A percentile compares a stretch with the other conserved stretches of the same genome.
These are phyloP conservation scores for Lithophane semibrunnea DNA, from an alignment of 2,888 invertebrate species.

Conservation along the genomic window DNA sequence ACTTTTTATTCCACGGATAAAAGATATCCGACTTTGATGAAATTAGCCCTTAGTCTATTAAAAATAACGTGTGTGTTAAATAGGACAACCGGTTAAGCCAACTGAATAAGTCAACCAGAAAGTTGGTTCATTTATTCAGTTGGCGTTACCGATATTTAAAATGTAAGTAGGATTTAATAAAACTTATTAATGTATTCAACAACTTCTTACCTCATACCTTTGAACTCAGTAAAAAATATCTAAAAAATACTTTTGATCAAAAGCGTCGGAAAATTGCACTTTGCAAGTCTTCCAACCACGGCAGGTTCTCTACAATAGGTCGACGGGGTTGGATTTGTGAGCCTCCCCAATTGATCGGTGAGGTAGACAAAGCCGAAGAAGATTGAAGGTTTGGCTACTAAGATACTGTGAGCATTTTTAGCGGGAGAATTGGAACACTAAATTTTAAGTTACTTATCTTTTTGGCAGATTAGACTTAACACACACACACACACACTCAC, in stretches of 20 bases:
- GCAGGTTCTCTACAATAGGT: conserved; percentile 39
- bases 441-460: not conserved
- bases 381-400: conserved; percentile 17
- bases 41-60: too few relatives aligned
- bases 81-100: not conserved
- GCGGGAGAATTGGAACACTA: not conserved
- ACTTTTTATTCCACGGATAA: too few relatives aligned
- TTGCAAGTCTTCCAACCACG: conserved; percentile 21
- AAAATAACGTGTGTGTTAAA: too few relatives aligned
- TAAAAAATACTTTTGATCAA: conserved; percentile 22
- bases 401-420: not conserved
- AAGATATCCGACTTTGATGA: too few relatives aligned
- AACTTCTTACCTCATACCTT: not conserved
- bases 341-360: conserved; percentile 44
- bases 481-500: not conserved
- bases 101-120: too few relatives aligned
- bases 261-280: conserved; percentile 40
- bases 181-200: not conserved
- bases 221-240: conserved; percentile 23
- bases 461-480: not conserved
- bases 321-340: conserved; percentile 53
- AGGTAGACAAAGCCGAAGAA: conserved; percentile 32
- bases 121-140: too few relatives aligned
- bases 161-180: not conserved
- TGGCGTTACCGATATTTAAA: not conserved